Conservation (phyloP, 2,113 vertebrate species). For the Pundamilia nyererei region DNA sequence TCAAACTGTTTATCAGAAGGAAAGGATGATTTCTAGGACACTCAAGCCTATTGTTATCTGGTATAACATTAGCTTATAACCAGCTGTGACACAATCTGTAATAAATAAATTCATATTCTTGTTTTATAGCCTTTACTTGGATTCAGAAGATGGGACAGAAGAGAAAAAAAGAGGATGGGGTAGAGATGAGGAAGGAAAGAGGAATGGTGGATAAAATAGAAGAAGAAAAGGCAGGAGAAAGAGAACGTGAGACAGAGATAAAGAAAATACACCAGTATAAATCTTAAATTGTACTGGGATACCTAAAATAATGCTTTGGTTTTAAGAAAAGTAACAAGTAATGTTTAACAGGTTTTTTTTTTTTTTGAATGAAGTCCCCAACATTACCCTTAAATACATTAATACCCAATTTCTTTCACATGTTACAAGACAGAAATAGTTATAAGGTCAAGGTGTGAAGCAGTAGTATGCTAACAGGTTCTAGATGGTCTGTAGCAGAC, state of each 20-base stretch:
- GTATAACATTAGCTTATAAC: not conserved
- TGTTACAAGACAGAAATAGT: not conserved
- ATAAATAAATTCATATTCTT: not conserved
- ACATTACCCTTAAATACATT: not conserved
- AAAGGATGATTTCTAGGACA: not conserved
- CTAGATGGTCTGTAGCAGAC: not conserved
- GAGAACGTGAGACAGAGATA: not conserved
- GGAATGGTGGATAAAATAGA: not conserved
- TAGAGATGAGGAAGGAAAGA: not conserved
- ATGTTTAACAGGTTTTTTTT: not conserved
- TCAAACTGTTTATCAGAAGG: not conserved
- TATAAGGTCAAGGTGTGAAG: constrained; percentile 10
- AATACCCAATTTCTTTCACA: not conserved
- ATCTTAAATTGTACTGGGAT: not conserved
- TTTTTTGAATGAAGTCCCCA: not conserved
- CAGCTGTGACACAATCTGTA: not conserved
- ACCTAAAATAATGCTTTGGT: not conserved
- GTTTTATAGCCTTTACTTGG: not conserved
- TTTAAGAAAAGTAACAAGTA: not conserved
- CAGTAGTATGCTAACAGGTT: not conserved
- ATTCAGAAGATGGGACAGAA: not conserved
- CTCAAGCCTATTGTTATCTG: not conserved
- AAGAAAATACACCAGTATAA: not conserved
- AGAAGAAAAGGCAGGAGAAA: not conserved
- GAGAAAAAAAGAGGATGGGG: not conserved